Base-by-base conservation (phyloP, 2,113 vertebrate genomes). In the Phasianus colchicus region DNA sequence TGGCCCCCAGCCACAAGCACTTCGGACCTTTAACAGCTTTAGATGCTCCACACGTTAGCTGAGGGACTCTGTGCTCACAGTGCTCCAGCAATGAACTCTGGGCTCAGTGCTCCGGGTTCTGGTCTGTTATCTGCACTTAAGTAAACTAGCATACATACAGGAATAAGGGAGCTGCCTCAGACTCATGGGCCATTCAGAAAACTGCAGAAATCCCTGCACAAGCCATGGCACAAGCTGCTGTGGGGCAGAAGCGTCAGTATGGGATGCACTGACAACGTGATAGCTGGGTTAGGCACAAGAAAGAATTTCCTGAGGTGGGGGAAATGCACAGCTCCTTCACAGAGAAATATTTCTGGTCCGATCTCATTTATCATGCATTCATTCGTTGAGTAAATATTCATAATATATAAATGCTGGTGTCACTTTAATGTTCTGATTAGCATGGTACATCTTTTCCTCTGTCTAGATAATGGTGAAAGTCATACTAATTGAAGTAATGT, bases 371-470 rank as follows among this genome's bases (percentile, higher is more conserved):
- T 93, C 79, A 54, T 90, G 91, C 79, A 83, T 89, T 86, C 88
- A 74, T 92, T 93, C 95, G 76, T 88, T 97, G 78, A 95, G 94
- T 95, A 96, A 96, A 96, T 96, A 95, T 94, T 94, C 90, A 94
- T 96, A 91, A 88, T 90, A 93, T 92, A 86, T 88, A 94, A 95
- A 69, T 57, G 80, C 70, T 86, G 20, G 93, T 91, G 88, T 90
- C 85, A 90, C 88, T 97, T 95, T 91, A 95, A 95, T 95, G 92
- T 95, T 83, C 88, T 83, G 88, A 91, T 96, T 95, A 94, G 83
- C 85, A 22, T 38, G 69, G 91, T 78, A 90, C 88, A 82, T 83
- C 69, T 9, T 88, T 92, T 88, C 61, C 79, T 91, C 91, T 83
- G 93, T 75, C 91, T 95, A 72, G 89, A 83, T 95, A 92, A 88